phyloP scores from a whole-genome alignment of 2,797 vertebrate species.

The Menidia menidia region DNA sequence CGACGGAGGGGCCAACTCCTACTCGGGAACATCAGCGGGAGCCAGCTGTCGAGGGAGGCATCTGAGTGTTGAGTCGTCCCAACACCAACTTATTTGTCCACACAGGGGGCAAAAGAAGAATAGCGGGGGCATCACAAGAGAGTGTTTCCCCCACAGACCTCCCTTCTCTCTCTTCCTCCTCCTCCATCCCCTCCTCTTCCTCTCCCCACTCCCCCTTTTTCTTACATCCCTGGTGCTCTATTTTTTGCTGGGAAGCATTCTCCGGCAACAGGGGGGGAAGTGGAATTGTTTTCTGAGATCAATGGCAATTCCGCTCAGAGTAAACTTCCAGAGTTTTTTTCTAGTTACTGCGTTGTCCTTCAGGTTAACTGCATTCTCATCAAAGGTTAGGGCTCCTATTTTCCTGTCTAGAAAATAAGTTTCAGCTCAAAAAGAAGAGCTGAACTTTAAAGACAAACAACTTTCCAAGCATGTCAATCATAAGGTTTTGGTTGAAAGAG shows the following conservation, averaged over 20 bases:
- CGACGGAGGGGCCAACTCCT: not conserved
- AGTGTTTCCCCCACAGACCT: conserved; percentile 51
- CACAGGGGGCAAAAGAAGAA: conserved; percentile 78
- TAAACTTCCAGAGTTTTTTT: conserved; percentile 64
- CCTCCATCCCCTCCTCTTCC: conserved; percentile 53
- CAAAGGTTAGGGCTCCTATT: not conserved
- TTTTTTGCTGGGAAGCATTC: conserved; percentile 91
- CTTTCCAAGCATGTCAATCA: not conserved
- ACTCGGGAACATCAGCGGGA: conserved; percentile 43
- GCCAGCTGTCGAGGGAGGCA: conserved; percentile 51
- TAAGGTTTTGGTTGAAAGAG: conserved; percentile 13
- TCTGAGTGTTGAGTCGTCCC: conserved; percentile 62
- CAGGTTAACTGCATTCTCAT: not conserved
- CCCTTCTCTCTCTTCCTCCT: conserved; percentile 63
- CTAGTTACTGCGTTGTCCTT: conserved; percentile 45
- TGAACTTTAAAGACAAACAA: not conserved
- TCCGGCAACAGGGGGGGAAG: conserved; percentile 89
- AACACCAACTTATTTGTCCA: conserved; percentile 79
- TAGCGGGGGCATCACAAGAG: conserved; percentile 78
- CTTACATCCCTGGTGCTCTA: conserved; percentile 77
- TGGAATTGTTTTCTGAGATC: conserved; percentile 97
- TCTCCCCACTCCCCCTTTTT: conserved; percentile 57
- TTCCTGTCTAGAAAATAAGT: not conserved
- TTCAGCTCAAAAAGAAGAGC: not conserved
- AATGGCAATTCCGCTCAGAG: conserved; percentile 85